These are phyloP conservation scores for Drosophila anomalata DNA, from an alignment of 2,888 invertebrate species.

Conservation along the genomic window DNA sequence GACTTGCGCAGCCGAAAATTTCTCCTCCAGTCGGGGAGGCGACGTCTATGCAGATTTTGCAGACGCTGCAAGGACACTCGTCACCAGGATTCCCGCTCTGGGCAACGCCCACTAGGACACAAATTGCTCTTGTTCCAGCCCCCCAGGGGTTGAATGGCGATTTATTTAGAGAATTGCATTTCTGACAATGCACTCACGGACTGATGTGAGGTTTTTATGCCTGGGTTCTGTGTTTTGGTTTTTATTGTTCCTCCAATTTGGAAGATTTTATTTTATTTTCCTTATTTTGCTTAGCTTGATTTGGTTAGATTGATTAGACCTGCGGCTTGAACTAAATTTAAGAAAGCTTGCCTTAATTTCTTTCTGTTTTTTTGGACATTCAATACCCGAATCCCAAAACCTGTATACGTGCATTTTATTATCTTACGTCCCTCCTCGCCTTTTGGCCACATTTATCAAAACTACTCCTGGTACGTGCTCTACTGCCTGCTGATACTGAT, in stretches of 20 bases:
- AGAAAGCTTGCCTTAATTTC: not conserved
- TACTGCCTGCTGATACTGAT: constrained; percentile 39
- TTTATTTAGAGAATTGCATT: constrained; percentile 67
- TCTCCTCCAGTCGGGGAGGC: constrained; percentile 59
- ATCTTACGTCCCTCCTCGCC: constrained; percentile 41
- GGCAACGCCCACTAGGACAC: constrained; percentile 70
- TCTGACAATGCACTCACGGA: constrained; percentile 56
- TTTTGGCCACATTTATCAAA: constrained; percentile 69
- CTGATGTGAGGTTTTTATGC: constrained; percentile 17
- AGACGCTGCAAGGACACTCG: constrained; percentile 70
- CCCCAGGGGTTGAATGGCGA: constrained; percentile 34
- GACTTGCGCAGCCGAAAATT: constrained; percentile 62
- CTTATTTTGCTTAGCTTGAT: not conserved
- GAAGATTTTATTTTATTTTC: not conserved
- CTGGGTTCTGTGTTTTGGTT: too few relatives aligned
- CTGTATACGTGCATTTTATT: constrained; percentile 70
- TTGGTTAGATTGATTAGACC: not conserved
- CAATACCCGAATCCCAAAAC: constrained; percentile 33
- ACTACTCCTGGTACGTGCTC: constrained; percentile 69
- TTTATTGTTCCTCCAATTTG: not conserved
- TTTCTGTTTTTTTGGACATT: not conserved
- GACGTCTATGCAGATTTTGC: constrained; percentile 74
- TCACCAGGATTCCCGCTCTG: constrained; percentile 28
- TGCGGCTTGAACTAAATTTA: not conserved
- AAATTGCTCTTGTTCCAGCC: constrained; percentile 35